phyloP scores from a whole-genome alignment of 2,113 vertebrate genomes.

The Pelusios castaneus region DNA sequence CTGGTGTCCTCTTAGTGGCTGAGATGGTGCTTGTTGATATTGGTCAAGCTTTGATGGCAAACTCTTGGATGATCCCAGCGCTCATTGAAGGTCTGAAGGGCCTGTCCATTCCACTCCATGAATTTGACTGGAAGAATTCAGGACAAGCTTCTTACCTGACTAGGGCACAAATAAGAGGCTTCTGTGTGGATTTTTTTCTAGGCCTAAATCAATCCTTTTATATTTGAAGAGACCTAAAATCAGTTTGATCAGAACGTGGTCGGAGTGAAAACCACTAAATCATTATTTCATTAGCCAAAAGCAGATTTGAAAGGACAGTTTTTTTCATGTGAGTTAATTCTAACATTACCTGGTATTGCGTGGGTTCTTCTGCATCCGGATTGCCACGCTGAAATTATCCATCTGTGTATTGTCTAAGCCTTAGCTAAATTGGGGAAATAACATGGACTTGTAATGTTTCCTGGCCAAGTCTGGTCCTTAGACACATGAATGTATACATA shows the following conservation, averaged over 20 bases:
- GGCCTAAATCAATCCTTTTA: neutral
- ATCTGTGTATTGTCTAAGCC: neutral
- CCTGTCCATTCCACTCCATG: neutral
- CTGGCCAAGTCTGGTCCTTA: conserved; percentile 14
- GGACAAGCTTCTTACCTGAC: neutral
- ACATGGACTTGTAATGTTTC: neutral
- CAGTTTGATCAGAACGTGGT: neutral
- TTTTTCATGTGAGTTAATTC: neutral
- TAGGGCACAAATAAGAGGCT: neutral
- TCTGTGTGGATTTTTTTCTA: neutral
- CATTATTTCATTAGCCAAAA: neutral
- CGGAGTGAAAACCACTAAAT: neutral
- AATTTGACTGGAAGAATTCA: neutral
- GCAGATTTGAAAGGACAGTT: neutral
- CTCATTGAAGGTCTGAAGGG: too few relatives aligned
- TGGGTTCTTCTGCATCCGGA: conserved; percentile 13
- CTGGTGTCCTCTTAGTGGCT: neutral
- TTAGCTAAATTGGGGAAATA: neutral
- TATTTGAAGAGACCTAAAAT: conserved; percentile 9
- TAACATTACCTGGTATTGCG: neutral
- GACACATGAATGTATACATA: conserved; percentile 7
- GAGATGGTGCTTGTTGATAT: conserved; percentile 16
- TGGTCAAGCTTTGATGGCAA: neutral
- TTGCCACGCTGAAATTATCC: conserved; percentile 10
- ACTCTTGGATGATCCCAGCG: conserved; percentile 35